These are phyloP conservation scores for Lysandra bellargus DNA, from an alignment of 2,888 invertebrate genomes.

Conservation along the genomic window DNA sequence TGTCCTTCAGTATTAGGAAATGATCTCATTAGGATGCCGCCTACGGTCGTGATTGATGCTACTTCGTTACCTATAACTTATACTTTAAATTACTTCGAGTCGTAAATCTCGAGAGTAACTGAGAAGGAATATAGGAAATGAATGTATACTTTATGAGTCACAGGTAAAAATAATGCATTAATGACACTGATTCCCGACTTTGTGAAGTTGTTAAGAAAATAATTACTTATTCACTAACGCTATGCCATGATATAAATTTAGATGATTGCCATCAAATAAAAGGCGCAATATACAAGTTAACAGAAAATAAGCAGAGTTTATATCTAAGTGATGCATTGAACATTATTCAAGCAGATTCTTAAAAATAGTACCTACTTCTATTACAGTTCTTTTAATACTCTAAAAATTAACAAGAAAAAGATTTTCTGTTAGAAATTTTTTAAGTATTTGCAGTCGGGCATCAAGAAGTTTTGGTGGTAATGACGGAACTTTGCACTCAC, in stretches of 20 bases:
- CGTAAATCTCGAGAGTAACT: not conserved
- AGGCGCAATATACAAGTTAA: too few relatives aligned
- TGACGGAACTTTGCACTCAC: slow-evolving; percentile 52
- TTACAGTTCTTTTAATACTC: not conserved
- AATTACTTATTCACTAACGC: too few relatives aligned
- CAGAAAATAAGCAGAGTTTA: too few relatives aligned
- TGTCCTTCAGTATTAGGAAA: slow-evolving; percentile 67
- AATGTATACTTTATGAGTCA: not conserved
- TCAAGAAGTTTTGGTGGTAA: slow-evolving; percentile 51
- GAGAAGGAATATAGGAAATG: not conserved
- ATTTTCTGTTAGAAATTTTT: slow-evolving; percentile 46
- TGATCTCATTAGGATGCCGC: slow-evolving; percentile 69
- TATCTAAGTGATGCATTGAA: not conserved
- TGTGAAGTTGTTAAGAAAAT: too few relatives aligned
- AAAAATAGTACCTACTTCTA: too few relatives aligned
- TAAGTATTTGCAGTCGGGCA: slow-evolving; percentile 50
- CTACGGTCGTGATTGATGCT: slow-evolving; percentile 62
- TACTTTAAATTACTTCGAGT: slow-evolving; percentile 21
- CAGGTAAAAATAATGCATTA: too few relatives aligned
- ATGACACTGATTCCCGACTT: too few relatives aligned
- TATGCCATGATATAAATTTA: too few relatives aligned
- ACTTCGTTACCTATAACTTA: slow-evolving; percentile 43
- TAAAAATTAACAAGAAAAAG: not conserved
- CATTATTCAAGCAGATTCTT: not conserved
- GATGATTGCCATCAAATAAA: too few relatives aligned